phyloP scores from a whole-genome alignment of 2,113 vertebrate species.

The Pseudorectes ferrugineus region DNA sequence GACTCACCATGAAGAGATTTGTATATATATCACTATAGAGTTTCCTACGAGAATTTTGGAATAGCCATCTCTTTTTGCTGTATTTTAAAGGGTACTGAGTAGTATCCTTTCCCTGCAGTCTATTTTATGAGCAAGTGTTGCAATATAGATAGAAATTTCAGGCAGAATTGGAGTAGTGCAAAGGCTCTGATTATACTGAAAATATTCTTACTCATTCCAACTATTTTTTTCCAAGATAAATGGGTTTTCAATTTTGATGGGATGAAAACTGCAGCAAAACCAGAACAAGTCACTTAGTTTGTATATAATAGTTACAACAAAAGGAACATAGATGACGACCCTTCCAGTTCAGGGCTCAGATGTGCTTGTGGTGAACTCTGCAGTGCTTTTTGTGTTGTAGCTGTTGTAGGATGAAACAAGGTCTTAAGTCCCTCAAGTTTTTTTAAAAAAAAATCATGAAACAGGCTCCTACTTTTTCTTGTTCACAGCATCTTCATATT shows the following conservation, averaged over 20 bases:
- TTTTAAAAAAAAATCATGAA: background rate
- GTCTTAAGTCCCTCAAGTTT: background rate
- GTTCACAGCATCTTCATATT: background rate
- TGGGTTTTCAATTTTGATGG: background rate
- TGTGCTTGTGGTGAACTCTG: background rate
- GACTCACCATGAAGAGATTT: background rate
- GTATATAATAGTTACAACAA: background rate
- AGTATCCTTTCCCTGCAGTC: background rate
- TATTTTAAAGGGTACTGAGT: background rate
- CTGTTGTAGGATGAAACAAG: background rate
- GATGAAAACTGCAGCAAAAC: background rate
- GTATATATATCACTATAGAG: background rate
- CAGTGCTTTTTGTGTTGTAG: background rate
- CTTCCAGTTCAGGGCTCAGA: background rate
- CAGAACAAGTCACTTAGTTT: background rate
- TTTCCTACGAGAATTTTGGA: background rate
- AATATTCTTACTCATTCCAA: background rate
- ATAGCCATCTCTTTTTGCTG: background rate
- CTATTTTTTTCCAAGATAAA: background rate
- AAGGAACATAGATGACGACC: background rate
- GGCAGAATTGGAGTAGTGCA: fast-evolving
- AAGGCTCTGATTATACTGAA: background rate
- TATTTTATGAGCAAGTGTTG: background rate
- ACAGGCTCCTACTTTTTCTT: background rate
- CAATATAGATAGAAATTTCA: background rate